Conservation (phyloP, 1,140 invertebrate species). For the Plodia interpunctella region DNA sequence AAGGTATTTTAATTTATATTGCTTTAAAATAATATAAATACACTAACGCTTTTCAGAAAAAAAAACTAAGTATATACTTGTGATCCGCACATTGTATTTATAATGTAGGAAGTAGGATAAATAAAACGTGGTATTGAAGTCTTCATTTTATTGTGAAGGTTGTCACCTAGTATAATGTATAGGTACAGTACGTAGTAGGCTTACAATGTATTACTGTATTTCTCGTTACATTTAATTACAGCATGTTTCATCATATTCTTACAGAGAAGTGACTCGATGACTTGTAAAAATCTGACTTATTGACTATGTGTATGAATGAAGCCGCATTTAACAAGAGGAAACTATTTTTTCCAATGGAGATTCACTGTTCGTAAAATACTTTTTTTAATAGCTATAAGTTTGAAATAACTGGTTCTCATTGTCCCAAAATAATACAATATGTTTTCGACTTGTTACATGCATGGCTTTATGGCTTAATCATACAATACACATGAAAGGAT, state of each 20-base stretch:
- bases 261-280: slow-evolving; percentile 27
- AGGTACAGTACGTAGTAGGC: slow-evolving; percentile 65
- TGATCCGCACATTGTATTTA: too few species aligned
- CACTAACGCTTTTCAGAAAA: too few species aligned
- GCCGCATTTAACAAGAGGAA: not conserved
- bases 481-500: slow-evolving; percentile 11
- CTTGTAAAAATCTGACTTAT: slow-evolving; percentile 37
- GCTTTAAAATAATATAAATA: too few species aligned
- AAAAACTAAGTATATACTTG: too few species aligned
- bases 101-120: slow-evolving; percentile 8
- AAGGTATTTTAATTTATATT: too few species aligned
- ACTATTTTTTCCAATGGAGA: too few species aligned
- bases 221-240: slow-evolving; percentile 34
- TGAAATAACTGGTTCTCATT: too few species aligned
- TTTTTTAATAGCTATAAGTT: too few species aligned
- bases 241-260: slow-evolving; percentile 22
- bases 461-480: not conserved
- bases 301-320: slow-evolving; percentile 2
- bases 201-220: slow-evolving; percentile 71
- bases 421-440: too few species aligned
- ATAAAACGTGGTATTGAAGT: slow-evolving; percentile 55
- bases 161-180: slow-evolving; percentile 68
- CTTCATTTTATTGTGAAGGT: slow-evolving; percentile 75
- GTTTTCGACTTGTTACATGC: not conserved
- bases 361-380: too few species aligned